Base-by-base conservation (phyloP, 1,140 invertebrate genomes). In the Conopomorpha cramerella region DNA sequence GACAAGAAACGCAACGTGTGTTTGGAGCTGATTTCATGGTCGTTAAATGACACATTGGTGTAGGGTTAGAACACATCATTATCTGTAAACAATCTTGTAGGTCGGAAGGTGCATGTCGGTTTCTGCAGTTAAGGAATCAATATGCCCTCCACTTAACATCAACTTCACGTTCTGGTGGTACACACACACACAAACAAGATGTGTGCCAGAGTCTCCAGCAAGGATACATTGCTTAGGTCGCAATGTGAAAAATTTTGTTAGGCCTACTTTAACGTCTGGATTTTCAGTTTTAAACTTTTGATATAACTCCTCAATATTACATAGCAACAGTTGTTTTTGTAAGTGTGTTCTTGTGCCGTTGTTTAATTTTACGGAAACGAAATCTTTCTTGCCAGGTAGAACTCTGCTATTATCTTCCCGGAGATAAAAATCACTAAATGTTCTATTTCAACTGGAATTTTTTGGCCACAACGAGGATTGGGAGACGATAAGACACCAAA, bases 141-240 rank as follows among this genome's bases (percentile, higher is more conserved):
- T 39, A 11, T 39, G 30, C 36, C 42, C 42, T 17, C 38, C 36
- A 17, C 18, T 34, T 29, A 49, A 32, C 46, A 49, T 43, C 8
- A 49, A 36, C 28, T 45, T 45, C 0, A 43, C 40, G 17, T 44
- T 48, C 34, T 44, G 39, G 26, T 44, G 41, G 17, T 41, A 41
- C 29, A 31, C 23, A 39, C 41, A 48, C 12, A 44, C 38, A 26
- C 46, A 39, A 8, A 46, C 34, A 7, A 36, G 12, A 39, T 46
- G 45, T 25, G 40, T 43, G 29, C 45, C 41, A 8, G 39, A 39
- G 29, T 44, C 39, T 1, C 36, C 41, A 14, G 46, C 41, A 10
- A 48, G 32, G 8, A 48, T 36, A 18, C 39, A 44, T 16, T 48
- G 32, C 19, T 48, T 41, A 14, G 41, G 41, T 18, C 46, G 12